Conservation (phyloP, 2,113 vertebrate species). For the Calidris pygmaea region DNA sequence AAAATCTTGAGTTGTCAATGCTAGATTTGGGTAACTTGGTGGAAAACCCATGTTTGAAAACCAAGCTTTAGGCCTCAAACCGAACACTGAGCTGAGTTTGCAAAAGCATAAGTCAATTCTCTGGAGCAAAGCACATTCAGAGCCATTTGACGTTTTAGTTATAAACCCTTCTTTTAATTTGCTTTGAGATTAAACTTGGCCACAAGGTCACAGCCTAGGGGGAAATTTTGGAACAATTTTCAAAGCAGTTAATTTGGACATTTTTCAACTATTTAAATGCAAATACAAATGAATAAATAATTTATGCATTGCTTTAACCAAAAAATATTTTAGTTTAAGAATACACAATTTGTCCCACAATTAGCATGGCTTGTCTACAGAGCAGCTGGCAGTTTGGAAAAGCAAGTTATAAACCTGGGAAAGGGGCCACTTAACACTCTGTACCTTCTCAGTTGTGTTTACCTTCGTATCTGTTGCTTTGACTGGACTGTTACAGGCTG, state of each 20-base stretch:
- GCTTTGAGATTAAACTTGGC: slow-evolving; percentile 19
- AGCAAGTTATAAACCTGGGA: slow-evolving; percentile 34
- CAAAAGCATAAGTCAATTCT: neutral
- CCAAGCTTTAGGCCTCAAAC: neutral
- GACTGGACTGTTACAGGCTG: slow-evolving; percentile 6
- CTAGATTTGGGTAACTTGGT: neutral
- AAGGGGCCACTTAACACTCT: neutral
- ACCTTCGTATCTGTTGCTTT: slow-evolving; percentile 31
- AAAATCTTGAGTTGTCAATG: neutral
- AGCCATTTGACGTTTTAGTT: neutral
- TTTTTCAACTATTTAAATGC: slow-evolving; percentile 36
- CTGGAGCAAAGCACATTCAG: neutral
- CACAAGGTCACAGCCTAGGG: neutral
- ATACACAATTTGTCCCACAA: neutral
- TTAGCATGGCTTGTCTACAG: neutral
- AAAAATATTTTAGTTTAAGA: slow-evolving; percentile 51
- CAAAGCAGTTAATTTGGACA: neutral
- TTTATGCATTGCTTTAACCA: slow-evolving; percentile 29
- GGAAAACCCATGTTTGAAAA: neutral
- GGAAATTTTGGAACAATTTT: slow-evolving; percentile 30
- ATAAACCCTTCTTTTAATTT: neutral
- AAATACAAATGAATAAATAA: slow-evolving; percentile 63
- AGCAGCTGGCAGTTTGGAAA: slow-evolving; percentile 47
- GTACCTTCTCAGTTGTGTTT: slow-evolving; percentile 34
- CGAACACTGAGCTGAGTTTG: neutral